A percentile compares a stretch with the other conserved stretches of the same genome.
Conservation (phyloP, 2,113 vertebrate species). For the Aegithalos caudatus region DNA sequence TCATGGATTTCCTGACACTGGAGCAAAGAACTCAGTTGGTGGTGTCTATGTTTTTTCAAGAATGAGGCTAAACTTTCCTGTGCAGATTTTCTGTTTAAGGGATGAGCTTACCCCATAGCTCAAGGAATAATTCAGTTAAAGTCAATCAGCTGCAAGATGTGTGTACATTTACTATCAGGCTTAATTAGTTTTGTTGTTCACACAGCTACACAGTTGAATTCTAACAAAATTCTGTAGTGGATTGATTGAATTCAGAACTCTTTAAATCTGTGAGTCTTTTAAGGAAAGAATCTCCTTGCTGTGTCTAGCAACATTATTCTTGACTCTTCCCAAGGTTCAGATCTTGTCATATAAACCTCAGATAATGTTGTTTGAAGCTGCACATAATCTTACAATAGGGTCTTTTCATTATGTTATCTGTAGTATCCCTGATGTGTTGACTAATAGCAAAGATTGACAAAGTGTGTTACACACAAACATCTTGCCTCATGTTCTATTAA, state of each 20-base stretch:
- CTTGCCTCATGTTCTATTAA: neutral
- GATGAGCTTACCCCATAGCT: neutral
- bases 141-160: neutral
- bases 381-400: neutral
- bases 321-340: neutral
- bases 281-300: neutral
- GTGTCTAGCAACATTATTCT: neutral
- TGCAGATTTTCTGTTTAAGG: neutral
- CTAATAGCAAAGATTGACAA: neutral
- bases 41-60: neutral
- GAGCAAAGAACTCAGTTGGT: neutral
- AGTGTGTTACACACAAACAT: neutral
- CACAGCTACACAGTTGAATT: neutral
- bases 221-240: conserved; percentile 18
- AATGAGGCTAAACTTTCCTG: neutral
- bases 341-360: neutral
- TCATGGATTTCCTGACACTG: neutral
- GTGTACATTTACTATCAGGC: neutral
- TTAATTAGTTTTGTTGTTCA: conserved; percentile 45
- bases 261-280: neutral
- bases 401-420: neutral
- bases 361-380: neutral
- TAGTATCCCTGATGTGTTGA: neutral
- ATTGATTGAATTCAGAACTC: conserved; percentile 14
- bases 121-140: conserved; percentile 18